Conservation (phyloP, 2,797 vertebrate genomes). For the Macropus fuliginosus region DNA sequence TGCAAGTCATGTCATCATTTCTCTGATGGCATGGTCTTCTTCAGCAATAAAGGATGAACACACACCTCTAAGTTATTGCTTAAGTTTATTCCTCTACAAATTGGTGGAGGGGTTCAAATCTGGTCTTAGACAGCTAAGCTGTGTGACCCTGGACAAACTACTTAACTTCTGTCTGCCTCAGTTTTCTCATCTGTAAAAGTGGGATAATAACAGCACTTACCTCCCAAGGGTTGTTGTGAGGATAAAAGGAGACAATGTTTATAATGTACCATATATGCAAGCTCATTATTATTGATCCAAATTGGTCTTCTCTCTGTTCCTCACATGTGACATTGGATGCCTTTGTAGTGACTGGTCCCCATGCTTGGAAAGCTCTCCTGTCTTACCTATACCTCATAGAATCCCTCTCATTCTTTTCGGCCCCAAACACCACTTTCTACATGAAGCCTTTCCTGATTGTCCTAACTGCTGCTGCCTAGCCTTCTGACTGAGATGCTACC, state of each 20-base stretch:
- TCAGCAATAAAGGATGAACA: no score
- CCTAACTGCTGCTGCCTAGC: background rate
- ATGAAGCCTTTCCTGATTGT: background rate
- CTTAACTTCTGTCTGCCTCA: background rate
- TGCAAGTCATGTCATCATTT: no score
- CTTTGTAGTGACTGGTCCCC: background rate
- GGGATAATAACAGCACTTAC: background rate
- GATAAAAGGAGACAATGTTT: background rate
- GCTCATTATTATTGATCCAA: background rate
- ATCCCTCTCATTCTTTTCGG: background rate
- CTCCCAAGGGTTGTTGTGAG: background rate
- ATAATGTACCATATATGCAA: background rate
- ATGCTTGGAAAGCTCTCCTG: background rate
- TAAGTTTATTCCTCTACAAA: background rate
- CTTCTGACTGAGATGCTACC: background rate
- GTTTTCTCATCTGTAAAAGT: background rate
- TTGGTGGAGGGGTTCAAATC: background rate
- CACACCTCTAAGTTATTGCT: background rate
- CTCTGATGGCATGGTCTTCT: no score
- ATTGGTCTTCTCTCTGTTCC: background rate
- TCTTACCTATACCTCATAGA: background rate
- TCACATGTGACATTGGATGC: no score
- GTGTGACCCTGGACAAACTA: background rate
- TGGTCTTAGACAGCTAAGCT: background rate
- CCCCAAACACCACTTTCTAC: background rate